Evolutionary conservation across 2,888 invertebrate species (phyloP).

Genomic region (Drosophila monieri): DNA sequence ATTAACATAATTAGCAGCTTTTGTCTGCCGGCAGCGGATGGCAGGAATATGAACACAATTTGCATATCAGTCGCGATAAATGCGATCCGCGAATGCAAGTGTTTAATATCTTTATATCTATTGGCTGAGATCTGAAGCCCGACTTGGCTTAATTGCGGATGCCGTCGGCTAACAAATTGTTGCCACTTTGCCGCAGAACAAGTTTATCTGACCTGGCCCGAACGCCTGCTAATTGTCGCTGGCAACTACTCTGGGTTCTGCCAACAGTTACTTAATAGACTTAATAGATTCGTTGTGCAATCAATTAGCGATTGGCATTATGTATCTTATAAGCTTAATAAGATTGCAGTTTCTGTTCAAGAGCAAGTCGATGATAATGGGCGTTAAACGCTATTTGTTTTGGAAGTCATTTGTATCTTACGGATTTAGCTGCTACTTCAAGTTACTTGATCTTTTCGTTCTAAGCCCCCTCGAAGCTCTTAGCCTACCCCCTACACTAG

Average conservation of each 20-base stretch:
- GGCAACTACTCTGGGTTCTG: slow-evolving; percentile 48
- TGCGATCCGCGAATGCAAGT: slow-evolving; percentile 28
- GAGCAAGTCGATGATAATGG: neutral
- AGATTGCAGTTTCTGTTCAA: slow-evolving; percentile 2
- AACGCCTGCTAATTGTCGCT: slow-evolving; percentile 58
- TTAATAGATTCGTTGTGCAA: slow-evolving; percentile 48
- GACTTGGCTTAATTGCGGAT: slow-evolving; percentile 58
- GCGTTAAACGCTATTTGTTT: neutral
- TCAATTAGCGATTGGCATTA: slow-evolving; percentile 45
- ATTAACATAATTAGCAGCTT: slow-evolving; percentile 76
- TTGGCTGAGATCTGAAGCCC: slow-evolving; percentile 35
- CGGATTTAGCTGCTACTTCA: neutral
- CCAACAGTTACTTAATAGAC: slow-evolving; percentile 42
- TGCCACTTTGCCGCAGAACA: slow-evolving; percentile 35
- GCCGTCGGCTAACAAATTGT: slow-evolving; percentile 58
- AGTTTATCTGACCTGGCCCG: slow-evolving; percentile 41
- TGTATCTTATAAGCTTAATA: neutral
- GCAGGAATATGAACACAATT: slow-evolving; percentile 34
- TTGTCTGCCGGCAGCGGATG: slow-evolving; percentile 36
- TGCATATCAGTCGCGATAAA: slow-evolving; percentile 41
- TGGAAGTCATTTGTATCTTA: neutral
- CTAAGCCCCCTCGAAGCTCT: no score
- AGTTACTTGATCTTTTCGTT: no score
- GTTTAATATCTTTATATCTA: slow-evolving; percentile 14
- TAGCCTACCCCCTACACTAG: no score